A percentile compares a stretch with the other conserved stretches of the same genome.
Evolutionary conservation across 2,888 invertebrate species (phyloP).

Genomic region (Apamea crenata): DNA sequence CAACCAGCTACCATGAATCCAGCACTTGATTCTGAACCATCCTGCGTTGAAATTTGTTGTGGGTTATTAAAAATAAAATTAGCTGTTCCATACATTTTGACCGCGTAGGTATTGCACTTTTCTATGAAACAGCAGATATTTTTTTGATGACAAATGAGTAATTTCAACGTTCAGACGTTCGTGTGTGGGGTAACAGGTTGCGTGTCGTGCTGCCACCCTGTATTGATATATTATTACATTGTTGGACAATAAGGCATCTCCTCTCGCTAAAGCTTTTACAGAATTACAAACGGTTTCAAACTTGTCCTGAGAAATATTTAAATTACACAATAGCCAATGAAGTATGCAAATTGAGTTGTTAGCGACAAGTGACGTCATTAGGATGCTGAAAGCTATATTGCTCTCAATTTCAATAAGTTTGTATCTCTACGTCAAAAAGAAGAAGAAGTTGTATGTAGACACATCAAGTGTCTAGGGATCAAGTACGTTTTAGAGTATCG

Average conservation of each 20-base stretch:
- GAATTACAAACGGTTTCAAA: constrained; percentile 21
- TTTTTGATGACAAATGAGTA: no score
- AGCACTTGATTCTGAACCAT: no score
- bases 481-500: no score
- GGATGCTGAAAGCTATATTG: neutral
- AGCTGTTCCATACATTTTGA: no score
- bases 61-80: no score
- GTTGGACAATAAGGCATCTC: neutral
- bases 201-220: neutral
- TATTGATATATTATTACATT: neutral
- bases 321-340: constrained; percentile 36
- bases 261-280: neutral
- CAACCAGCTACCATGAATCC: no score
- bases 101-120: no score
- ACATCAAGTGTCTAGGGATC: no score
- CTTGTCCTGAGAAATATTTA: constrained; percentile 7
- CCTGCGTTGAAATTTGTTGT: no score
- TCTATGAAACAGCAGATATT: no score
- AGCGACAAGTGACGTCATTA: constrained; percentile 17
- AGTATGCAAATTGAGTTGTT: constrained; percentile 24
- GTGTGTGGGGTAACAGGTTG: no score
- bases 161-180: neutral
- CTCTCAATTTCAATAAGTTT: constrained; percentile 16
- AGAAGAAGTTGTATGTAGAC: neutral
- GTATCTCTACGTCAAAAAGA: neutral